These are phyloP conservation scores for Meta bourneti DNA, from an alignment of 2,888 invertebrate genomes.

Conservation along the genomic window DNA sequence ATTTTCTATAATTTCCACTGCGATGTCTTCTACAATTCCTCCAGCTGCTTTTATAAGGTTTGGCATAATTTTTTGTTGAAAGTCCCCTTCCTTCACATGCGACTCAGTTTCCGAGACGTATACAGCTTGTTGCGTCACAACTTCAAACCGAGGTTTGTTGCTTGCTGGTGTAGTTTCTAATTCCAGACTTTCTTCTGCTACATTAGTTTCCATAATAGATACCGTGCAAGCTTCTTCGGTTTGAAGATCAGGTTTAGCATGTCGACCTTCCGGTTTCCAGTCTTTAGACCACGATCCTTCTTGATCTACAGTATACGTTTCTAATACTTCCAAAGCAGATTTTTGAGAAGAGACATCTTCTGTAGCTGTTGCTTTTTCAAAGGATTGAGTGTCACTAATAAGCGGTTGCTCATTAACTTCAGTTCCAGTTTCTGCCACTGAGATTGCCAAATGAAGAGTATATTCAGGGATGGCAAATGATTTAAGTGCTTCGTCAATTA, in stretches of 20 bases:
- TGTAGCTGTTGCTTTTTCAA: constrained; percentile 44
- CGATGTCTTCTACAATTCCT: constrained; percentile 65
- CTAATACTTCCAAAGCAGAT: constrained; percentile 45
- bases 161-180: constrained; percentile 79
- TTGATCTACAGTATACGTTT: constrained; percentile 77
- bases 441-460: constrained; percentile 73
- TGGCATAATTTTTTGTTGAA: constrained; percentile 35
- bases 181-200: constrained; percentile 68
- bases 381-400: background rate
- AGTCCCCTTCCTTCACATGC: constrained; percentile 73
- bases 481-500: constrained; percentile 31
- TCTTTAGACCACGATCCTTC: constrained; percentile 79
- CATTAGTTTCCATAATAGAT: constrained; percentile 69
- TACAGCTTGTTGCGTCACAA: constrained; percentile 70
- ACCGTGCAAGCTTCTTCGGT: constrained; percentile 64
- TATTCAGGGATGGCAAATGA: constrained; percentile 68
- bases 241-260: constrained; percentile 44
- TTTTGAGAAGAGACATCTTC: constrained; percentile 31
- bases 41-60: constrained; percentile 43
- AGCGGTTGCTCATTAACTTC: constrained; percentile 58
- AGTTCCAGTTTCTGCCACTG: constrained; percentile 73
- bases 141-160: constrained; percentile 55
- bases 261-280: constrained; percentile 77
- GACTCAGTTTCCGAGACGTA: constrained; percentile 67
- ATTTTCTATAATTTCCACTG: constrained; percentile 70